Conservation (phyloP, 2,113 vertebrate genomes). For the Rynchops niger region DNA sequence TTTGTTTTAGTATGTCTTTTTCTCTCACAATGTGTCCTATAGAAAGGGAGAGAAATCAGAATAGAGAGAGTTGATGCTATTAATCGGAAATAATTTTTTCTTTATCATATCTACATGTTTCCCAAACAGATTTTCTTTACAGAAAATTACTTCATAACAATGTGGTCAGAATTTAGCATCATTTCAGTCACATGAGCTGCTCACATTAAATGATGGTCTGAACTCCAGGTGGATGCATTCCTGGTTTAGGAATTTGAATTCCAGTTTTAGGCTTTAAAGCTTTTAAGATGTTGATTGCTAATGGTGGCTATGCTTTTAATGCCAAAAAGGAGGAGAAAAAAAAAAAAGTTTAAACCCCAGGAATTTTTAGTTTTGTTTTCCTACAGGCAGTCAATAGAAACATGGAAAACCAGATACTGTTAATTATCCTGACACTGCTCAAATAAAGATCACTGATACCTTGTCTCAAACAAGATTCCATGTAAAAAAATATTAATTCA, state of each 20-base stretch:
- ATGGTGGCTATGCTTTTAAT: fast-evolving
- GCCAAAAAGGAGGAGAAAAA: neutral
- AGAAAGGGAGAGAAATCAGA: too few relatives aligned
- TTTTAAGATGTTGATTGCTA: neutral
- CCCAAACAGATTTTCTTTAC: too few relatives aligned
- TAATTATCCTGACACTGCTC: neutral
- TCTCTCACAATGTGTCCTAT: too few relatives aligned
- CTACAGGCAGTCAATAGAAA: neutral
- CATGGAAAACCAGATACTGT: fast-evolving
- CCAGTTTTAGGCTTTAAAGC: neutral
- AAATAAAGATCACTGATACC: neutral
- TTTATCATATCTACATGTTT: too few relatives aligned
- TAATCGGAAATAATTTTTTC: too few relatives aligned
- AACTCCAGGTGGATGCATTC: neutral
- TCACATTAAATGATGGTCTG: neutral
- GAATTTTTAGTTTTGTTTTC: neutral
- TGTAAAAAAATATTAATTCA: neutral
- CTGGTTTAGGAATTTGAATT: neutral
- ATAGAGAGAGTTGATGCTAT: too few relatives aligned
- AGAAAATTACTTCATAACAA: neutral
- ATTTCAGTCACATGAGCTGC: neutral
- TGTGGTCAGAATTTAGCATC: neutral
- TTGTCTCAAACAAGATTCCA: neutral
- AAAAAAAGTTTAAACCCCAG: fast-evolving
- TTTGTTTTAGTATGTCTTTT: too few relatives aligned